Base-by-base conservation (phyloP, 2,888 invertebrate species). In the Catocala fraxini region DNA sequence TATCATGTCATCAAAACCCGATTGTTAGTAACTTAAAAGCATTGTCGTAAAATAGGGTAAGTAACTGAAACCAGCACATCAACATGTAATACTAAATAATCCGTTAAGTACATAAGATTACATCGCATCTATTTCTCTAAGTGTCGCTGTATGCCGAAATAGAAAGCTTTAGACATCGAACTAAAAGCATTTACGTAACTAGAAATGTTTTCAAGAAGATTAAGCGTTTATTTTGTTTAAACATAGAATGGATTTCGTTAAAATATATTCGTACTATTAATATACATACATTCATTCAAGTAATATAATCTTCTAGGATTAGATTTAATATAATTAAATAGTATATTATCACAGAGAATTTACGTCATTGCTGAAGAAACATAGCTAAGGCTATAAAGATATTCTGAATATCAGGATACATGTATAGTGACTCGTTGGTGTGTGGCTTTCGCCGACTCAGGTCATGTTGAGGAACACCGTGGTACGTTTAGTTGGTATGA, bases 151-250 rank as follows among this genome's bases (percentile, higher is more conserved):
- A 13, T 72, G 42, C 62, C 45, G 49, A 69, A 67, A 72, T 70
- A 51, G 55, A 25, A 59, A 57, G 64, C 59, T 68, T 68, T 66
- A 64, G 55, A 58, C 52, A 46, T 64, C 53, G 33, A 70, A 70
- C 63, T 72, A 69, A 73, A 71, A 76, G 69, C 74, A 65, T 69
- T 65, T 67, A 51, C 56, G 64, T 62, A 49, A 65, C 60, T 62
- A 42, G 58, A 53, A 63, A 63, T 65, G 71, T 71, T 75, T 71
- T 73, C 39, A 51, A 5, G 12, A 12, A 54, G 76, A 75, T 75
- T 68, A 71, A 56, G 52, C 12, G 56, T 48, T 63, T 58, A 25
- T 10, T 47, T 54, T 51, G 59, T 63, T 66, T 62, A 33, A 43
- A 48, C 12, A 47, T 15, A 47, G 12, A 51, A 51, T 43, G 10